phyloP scores from a whole-genome alignment of 2,888 invertebrate species.

The Polydrusus cervinus region DNA sequence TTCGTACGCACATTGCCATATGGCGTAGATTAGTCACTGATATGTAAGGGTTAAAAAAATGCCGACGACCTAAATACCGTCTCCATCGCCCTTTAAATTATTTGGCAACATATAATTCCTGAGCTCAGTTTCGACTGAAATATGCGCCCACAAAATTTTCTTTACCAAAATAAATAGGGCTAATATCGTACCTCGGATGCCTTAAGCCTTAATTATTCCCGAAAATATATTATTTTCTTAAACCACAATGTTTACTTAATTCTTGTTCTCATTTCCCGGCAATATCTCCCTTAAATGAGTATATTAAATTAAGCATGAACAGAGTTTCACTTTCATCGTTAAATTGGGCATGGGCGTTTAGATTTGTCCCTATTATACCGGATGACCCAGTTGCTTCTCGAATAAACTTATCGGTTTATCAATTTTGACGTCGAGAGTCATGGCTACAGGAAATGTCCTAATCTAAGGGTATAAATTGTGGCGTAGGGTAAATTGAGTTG shows the following conservation, averaged over 20 bases:
- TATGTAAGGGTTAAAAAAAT: no score
- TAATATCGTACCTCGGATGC: slow-evolving; percentile 15
- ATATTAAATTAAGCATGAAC: slow-evolving; percentile 23
- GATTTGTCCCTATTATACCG: slow-evolving; percentile 31
- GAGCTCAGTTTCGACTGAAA: slow-evolving; percentile 16
- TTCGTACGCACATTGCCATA: no score
- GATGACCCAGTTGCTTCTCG: slow-evolving; percentile 28
- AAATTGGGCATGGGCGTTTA: slow-evolving; percentile 30
- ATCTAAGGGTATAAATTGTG: slow-evolving; percentile 3
- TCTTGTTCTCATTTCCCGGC: slow-evolving; percentile 23
- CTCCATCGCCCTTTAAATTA: slow-evolving; percentile 4
- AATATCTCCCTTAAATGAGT: slow-evolving; percentile 32
- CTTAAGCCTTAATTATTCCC: slow-evolving; percentile 9
- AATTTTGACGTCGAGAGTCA: slow-evolving; percentile 28
- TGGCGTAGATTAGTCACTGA: no score
- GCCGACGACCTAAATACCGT: no score
- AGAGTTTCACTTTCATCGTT: slow-evolving; percentile 27
- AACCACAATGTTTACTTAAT: slow-evolving; percentile 22
- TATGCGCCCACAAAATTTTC: slow-evolving; percentile 20
- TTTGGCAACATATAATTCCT: slow-evolving; percentile 10
- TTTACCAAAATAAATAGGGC: slow-evolving; percentile 26
- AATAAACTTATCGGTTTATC: slow-evolving; percentile 30
- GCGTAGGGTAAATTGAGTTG: background rate
- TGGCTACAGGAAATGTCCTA: slow-evolving; percentile 10
- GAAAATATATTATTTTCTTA: slow-evolving; percentile 24